Percentiles rank a stretch among this genome's conserved stretches.
Evolutionary conservation across 2,888 invertebrate genomes (phyloP).

Genomic region (Hipparchia semele): DNA sequence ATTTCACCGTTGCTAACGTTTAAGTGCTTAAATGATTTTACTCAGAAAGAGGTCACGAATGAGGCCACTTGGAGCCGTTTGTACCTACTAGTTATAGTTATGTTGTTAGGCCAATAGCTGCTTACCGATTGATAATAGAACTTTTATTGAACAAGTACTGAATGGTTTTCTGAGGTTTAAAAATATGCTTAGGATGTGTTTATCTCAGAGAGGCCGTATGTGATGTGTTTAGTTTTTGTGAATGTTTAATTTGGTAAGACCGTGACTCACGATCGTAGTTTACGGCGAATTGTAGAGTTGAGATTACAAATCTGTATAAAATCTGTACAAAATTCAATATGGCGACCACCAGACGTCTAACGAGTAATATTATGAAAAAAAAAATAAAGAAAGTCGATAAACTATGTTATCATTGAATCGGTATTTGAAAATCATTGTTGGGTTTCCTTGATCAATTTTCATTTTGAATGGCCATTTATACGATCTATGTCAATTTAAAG

Average conservation of each 20-base stretch:
- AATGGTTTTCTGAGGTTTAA: conserved; percentile 16
- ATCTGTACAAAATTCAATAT: no score
- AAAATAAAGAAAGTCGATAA: no score
- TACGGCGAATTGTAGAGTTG: neutral
- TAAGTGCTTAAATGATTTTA: conserved; percentile 32
- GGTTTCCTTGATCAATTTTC: no score
- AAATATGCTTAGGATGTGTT: conserved; percentile 20
- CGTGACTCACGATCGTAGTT: conserved; percentile 4
- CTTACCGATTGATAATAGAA: conserved; percentile 40
- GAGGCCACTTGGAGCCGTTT: conserved; percentile 33
- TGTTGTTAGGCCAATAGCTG: conserved; percentile 29
- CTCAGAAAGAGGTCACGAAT: conserved; percentile 38
- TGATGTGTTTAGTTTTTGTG: neutral
- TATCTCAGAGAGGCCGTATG: conserved; percentile 20
- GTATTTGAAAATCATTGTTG: no score
- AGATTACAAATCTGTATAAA: neutral
- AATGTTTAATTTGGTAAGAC: conserved; percentile 12
- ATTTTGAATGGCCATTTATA: no score
- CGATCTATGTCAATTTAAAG: no score
- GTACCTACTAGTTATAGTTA: conserved; percentile 25
- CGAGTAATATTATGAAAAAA: no score
- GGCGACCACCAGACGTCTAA: no score
- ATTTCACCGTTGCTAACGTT: conserved; percentile 35
- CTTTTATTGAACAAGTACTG: conserved; percentile 30
- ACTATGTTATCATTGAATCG: no score